Evolutionary conservation across 1,140 invertebrate genomes (phyloP), one percentile per base, ranked within the genome.

Genomic region (Calliopsis andreniformis): DNA sequence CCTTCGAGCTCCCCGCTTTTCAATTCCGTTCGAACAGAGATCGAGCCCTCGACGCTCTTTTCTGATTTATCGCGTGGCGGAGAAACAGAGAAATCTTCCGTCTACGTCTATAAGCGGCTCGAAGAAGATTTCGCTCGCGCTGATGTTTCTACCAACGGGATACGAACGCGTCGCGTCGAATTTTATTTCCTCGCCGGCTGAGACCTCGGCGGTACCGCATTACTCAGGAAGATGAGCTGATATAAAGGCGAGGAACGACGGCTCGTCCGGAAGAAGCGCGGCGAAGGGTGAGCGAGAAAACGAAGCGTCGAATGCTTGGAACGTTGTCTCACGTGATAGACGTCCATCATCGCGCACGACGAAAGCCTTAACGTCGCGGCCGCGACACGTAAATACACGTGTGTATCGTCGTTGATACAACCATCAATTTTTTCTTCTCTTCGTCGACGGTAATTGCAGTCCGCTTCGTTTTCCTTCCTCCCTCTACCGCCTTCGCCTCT

Each of bases 251-350:
- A 12, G 12, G 12, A 12, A 8, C 49, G 42, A 23, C 8, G 55
- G 10, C 23, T n/a, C n/a, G n/a, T n/a, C n/a, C n/a, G n/a, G n/a
- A n/a, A n/a, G n/a, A n/a, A n/a, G n/a, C n/a, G 4, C 32, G 12
- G 25, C 47, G 25, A 35, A 42, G 42, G 42, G 14, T 4, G 30
- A 7, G 28, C 0, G 18, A 23, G 39, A 62, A 30, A 71, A 79
- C 53, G 61, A 73, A 58, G 59, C 55, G 30, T 69, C 76, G 39
- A 66, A 76, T 42, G 43, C 56, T 12, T 66, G 71, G 53, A 79
- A 78, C 81, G 82, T 84, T 84, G 82, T 84, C 82, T 83, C 82
- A 84, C 82, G 81, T 84, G 82, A 84, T 84, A 84, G 81, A 78
- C 84, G 80, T 86, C 83, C 80, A 85, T 86, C 84, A 85, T 86